These are phyloP conservation scores for Adelphocoris suturalis DNA, from an alignment of 2,888 invertebrate genomes.

Conservation along the genomic window DNA sequence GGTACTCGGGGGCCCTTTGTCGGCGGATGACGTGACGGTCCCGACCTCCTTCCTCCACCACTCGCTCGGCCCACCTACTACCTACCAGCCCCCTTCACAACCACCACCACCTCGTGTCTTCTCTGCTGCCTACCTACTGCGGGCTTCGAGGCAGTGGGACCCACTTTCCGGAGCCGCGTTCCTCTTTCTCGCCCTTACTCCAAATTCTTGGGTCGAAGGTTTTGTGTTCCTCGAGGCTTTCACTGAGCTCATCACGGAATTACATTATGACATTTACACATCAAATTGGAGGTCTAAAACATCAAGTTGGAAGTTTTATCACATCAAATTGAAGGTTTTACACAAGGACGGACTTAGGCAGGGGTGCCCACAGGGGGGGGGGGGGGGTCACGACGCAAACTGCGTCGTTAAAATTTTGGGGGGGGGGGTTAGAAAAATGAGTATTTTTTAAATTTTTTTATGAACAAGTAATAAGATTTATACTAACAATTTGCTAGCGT, in stretches of 20 bases:
- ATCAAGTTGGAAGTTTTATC: no score
- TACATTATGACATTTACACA: no score
- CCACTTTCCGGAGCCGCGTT: background rate
- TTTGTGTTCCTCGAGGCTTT: background rate
- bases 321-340: no score
- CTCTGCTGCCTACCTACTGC: background rate
- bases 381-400: no score
- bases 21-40: conserved; percentile 49
- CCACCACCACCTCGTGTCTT: background rate
- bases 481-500: no score
- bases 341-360: no score
- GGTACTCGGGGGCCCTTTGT: conserved; percentile 41
- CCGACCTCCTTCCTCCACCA: conserved; percentile 34
- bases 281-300: no score
- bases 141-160: background rate
- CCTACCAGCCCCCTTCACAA: background rate
- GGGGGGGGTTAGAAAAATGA: no score
- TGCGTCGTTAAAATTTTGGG: no score
- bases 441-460: no score
- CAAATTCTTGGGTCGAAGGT: background rate
- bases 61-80: conserved; percentile 40
- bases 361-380: no score
- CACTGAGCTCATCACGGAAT: background rate
- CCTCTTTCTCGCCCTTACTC: background rate
- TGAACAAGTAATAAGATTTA: no score